Conservation (phyloP, 2,113 vertebrate species). For the Pseudopipra pipra region DNA sequence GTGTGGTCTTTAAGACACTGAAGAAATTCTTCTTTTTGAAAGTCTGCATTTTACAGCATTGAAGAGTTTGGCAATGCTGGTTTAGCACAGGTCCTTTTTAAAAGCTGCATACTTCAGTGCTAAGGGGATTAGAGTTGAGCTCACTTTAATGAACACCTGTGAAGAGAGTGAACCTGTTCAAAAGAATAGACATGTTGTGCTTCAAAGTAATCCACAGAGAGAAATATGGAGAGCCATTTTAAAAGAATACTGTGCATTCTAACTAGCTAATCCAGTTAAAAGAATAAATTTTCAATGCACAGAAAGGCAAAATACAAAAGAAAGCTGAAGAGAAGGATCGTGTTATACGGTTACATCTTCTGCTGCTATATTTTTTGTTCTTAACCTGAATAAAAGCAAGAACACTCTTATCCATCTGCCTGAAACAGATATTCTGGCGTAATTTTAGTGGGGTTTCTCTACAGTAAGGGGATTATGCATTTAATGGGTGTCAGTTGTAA, state of each 20-base stretch:
- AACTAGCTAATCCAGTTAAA: slow-evolving; percentile 32
- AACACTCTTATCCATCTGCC: background rate
- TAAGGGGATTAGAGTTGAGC: slow-evolving; percentile 40
- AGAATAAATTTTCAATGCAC: background rate
- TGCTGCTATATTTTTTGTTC: background rate
- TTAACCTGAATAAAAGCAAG: slow-evolving; percentile 3
- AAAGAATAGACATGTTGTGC: slow-evolving; percentile 45
- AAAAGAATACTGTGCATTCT: slow-evolving; percentile 10
- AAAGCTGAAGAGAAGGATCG: background rate
- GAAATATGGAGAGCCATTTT: slow-evolving; percentile 14
- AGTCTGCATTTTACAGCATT: background rate
- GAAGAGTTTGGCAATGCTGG: background rate
- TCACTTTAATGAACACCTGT: slow-evolving; percentile 56
- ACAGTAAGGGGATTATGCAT: background rate
- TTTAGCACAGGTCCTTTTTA: background rate
- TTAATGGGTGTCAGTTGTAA: slow-evolving; percentile 45
- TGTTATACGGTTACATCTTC: background rate
- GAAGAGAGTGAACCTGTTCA: slow-evolving; percentile 35
- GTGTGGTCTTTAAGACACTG: slow-evolving; percentile 32
- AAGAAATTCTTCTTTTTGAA: background rate
- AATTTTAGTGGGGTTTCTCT: background rate
- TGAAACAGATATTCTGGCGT: background rate
- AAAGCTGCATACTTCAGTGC: slow-evolving; percentile 22
- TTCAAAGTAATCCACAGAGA: slow-evolving; percentile 5
- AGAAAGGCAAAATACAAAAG: background rate